Conservation (phyloP, 2,797 vertebrate species). For the Podarcis siculus region DNA sequence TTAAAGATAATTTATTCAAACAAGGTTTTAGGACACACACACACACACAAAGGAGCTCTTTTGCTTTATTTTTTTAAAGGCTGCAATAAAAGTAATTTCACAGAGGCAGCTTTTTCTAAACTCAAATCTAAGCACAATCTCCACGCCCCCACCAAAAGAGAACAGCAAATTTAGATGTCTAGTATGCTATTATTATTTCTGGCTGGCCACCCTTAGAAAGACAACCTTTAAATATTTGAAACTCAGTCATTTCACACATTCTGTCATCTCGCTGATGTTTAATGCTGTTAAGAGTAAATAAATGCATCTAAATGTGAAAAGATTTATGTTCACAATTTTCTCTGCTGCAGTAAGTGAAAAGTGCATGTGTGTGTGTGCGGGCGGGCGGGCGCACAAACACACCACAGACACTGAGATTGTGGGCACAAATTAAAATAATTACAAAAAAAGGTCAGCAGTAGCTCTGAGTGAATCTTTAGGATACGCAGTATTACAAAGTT, state of each 20-base stretch:
- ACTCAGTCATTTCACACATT: not conserved
- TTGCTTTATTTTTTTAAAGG: not conserved
- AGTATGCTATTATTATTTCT: not conserved
- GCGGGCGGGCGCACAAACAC: not conserved
- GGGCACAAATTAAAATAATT: not conserved
- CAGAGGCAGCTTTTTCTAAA: not conserved
- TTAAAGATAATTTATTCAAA: not conserved
- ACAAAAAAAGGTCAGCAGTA: not conserved
- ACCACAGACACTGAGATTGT: not conserved
- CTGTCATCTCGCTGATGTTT: not conserved
- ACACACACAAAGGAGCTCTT: not conserved
- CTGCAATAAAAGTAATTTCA: not conserved
- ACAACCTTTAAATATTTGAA: not conserved
- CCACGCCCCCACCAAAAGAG: not conserved
- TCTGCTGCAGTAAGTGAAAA: not conserved
- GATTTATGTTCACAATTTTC: not conserved
- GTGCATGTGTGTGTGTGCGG: no score
- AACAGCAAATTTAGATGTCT: not conserved
- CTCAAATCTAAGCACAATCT: not conserved
- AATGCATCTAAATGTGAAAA: not conserved
- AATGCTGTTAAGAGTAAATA: rapidly evolving
- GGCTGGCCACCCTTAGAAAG: not conserved
- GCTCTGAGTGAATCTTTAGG: not conserved
- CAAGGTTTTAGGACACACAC: no score
- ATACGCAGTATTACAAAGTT: constrained; percentile 7